Base-by-base conservation (phyloP, 1,140 invertebrate species). In the Rhopalosiphum padi region DNA sequence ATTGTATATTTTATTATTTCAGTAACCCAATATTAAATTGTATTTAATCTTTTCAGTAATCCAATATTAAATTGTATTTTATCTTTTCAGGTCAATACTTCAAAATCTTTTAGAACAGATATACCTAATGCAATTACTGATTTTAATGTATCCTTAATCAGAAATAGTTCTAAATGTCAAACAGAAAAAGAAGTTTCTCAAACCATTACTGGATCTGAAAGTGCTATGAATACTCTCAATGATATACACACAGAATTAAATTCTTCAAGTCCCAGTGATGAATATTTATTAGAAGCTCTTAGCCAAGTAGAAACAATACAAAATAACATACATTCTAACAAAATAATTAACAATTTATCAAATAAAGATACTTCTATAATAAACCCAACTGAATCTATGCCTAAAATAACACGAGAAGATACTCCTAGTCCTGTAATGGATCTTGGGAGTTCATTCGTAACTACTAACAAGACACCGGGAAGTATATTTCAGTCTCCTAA, bases 391-490 rank as follows among this genome's bases (percentile, higher is more conserved):
- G 46, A 46, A 87, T 25, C 82, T 18, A 7, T 77, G 11, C 1
- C 60, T 5, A 15, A 77, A 22, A n/a, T 53, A 53, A 88, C n/a
- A 55, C 48, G 22, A 92, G 91, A 83, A 92, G 77, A 92, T 37
- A 83, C 91, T 68, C 90, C 55, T 9, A 91, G 90, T n/a, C 90
- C 90, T 43, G 60, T 91, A 43, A 68, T 91, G 53, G 89, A 90
- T 60, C 37, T 90, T 11, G 21, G 18, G 11, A 85, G 22, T 85
- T 41, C 35, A 22, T 37, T 83, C 1, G 21, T 21, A 41, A 83
- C n/a, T 41, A 83, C 35, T 41, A 83, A 83, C 21, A 83, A 23
- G 7, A 6, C 41, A 83, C 5, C 77, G 22, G 11, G 5, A 37
- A 41, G 21, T 83, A 7, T 23, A 37, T 83, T 83, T 37, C 77